Percentiles rank a stretch among this genome's conserved stretches.
These are phyloP conservation scores for Melanotaenia duboulayi DNA, from an alignment of 2,113 vertebrate species.

Conservation along the genomic window DNA sequence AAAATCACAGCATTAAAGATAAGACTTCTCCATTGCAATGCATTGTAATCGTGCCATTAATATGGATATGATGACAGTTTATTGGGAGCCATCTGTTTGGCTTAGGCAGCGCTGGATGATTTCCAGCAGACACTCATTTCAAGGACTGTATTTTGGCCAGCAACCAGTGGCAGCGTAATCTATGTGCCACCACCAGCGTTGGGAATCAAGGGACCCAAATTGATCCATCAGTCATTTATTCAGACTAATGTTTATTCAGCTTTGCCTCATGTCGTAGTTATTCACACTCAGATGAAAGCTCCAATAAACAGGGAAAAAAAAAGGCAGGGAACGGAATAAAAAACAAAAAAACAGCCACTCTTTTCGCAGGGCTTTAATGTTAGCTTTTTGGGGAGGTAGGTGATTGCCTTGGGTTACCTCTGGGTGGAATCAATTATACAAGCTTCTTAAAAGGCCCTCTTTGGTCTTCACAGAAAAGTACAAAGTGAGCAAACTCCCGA, in stretches of 20 bases:
- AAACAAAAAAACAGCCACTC: conserved; percentile 27
- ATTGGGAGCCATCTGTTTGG: conserved; percentile 79
- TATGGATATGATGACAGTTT: conserved; percentile 78
- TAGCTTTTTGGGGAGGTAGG: conserved; percentile 46
- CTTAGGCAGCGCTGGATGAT: conserved; percentile 51
- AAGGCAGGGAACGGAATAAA: conserved; percentile 28
- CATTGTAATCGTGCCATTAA: conserved; percentile 83
- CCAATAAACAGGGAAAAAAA: conserved; percentile 41
- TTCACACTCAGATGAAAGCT: conserved; percentile 67
- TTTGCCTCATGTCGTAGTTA: conserved; percentile 54
- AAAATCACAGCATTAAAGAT: conserved; percentile 82
- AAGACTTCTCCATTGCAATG: conserved; percentile 80
- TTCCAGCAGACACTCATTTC: conserved; percentile 69
- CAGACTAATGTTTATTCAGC: conserved; percentile 74
- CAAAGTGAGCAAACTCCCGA: conserved; percentile 51
- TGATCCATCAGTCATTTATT: conserved; percentile 74
- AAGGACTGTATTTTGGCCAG: conserved; percentile 71
- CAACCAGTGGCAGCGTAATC: conserved; percentile 66
- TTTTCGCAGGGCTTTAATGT: conserved; percentile 51
- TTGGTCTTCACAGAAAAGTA: conserved; percentile 64
- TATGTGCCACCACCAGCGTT: conserved; percentile 54
- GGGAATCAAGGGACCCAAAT: conserved; percentile 58
- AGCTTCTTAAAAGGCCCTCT: conserved; percentile 68
- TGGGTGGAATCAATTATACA: conserved; percentile 75
- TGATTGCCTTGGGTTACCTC: conserved; percentile 73